Evolutionary conservation across 2,113 vertebrate species (phyloP).

Genomic region (Clarias gariepinus): DNA sequence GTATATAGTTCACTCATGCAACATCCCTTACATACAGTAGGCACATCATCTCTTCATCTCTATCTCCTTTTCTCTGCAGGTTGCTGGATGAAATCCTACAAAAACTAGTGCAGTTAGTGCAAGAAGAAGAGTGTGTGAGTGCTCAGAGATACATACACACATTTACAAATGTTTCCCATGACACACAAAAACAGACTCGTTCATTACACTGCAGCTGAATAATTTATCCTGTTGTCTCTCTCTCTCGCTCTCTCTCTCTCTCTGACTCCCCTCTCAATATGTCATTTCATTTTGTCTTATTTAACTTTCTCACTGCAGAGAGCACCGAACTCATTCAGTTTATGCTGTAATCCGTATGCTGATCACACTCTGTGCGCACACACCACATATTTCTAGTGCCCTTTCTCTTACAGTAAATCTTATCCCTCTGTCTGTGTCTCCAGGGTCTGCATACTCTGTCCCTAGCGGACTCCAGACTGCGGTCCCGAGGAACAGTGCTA

Average conservation of each 20-base stretch:
- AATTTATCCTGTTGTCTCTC: constrained; percentile 49
- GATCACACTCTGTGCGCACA: neutral
- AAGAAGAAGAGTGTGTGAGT: constrained; percentile 93
- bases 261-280: constrained; percentile 16
- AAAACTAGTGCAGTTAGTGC: constrained; percentile 86
- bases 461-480: constrained; percentile 82
- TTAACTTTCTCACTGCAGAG: neutral
- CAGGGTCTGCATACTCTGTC: constrained; percentile 86
- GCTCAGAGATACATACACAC: constrained; percentile 21
- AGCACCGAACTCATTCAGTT: neutral
- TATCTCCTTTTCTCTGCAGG: constrained; percentile 67
- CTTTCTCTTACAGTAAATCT: neutral
- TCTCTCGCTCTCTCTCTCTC: constrained; percentile 4
- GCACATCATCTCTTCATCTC: neutral
- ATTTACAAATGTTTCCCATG: constrained; percentile 25
- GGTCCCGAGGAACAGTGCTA: constrained; percentile 83
- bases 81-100: constrained; percentile 86
- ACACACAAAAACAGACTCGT: constrained; percentile 38
- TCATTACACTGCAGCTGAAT: constrained; percentile 48
- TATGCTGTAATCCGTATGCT: neutral
- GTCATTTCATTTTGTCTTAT: neutral
- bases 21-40: neutral
- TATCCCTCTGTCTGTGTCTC: neutral
- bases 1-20: neutral
- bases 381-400: neutral